Evolutionary conservation across 2,113 vertebrate genomes (phyloP).

Genomic region (Gambusia affinis): DNA sequence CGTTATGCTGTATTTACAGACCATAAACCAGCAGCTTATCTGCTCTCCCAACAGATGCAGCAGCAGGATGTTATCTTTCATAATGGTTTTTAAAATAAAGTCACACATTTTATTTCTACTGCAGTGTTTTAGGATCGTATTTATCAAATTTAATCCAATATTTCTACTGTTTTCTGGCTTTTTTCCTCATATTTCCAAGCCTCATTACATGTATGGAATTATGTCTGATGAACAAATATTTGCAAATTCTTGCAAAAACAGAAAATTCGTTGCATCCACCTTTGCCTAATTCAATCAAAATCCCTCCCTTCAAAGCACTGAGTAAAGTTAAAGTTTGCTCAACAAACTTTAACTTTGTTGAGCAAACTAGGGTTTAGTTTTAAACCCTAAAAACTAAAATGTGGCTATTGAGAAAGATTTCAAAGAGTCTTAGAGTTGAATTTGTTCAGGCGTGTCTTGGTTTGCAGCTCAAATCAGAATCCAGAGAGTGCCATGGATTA

Average conservation of each 20-base stretch:
- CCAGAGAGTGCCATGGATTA: not conserved
- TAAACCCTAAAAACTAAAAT: too few relatives aligned
- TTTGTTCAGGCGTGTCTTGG: not conserved
- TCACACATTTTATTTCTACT: not conserved
- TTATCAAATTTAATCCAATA: not conserved
- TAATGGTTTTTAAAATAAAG: not conserved
- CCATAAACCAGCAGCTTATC: conserved; percentile 32
- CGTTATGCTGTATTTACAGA: not conserved
- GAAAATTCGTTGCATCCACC: too few relatives aligned
- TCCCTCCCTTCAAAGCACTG: too few relatives aligned
- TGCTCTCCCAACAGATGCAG: not conserved
- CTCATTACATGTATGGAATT: too few relatives aligned
- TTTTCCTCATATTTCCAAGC: not conserved
- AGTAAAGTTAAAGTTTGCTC: too few relatives aligned
- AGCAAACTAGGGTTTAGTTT: too few relatives aligned
- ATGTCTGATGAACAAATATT: not conserved
- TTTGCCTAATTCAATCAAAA: too few relatives aligned
- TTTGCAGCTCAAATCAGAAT: not conserved
- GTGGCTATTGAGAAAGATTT: not conserved
- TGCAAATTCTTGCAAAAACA: not conserved
- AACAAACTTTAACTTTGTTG: too few relatives aligned
- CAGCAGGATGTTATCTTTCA: not conserved
- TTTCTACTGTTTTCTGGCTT: not conserved
- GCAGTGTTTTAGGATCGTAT: not conserved
- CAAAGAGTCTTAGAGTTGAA: not conserved